Evolutionary conservation across 2,888 invertebrate genomes (phyloP).

Genomic region (Elegia similella): DNA sequence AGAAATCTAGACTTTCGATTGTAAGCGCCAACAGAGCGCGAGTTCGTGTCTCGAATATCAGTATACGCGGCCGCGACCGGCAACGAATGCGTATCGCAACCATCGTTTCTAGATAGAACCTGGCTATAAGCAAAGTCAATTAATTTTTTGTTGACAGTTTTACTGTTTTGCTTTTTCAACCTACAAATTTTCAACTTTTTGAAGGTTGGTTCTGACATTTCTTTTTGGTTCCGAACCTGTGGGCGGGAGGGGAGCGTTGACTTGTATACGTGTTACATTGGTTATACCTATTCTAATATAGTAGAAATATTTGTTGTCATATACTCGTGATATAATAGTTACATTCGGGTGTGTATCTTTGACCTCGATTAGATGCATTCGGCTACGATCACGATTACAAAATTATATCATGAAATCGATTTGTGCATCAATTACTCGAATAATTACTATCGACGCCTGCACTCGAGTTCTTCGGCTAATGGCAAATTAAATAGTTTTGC

Average conservation of each 20-base stretch:
- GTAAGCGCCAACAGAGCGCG: constrained; percentile 13
- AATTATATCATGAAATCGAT: constrained; percentile 17
- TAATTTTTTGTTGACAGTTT: no score
- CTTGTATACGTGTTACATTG: no score
- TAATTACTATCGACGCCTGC: constrained; percentile 6
- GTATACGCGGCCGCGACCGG: constrained; percentile 6
- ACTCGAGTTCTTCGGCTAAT: constrained; percentile 19
- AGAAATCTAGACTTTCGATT: constrained; percentile 26
- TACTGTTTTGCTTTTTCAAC: no score
- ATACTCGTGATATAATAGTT: neutral
- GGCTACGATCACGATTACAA: constrained; percentile 21
- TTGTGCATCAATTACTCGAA: constrained; percentile 18
- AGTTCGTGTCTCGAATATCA: constrained; percentile 22
- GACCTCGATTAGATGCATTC: constrained; percentile 24
- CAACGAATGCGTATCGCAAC: neutral
- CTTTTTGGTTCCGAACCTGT: no score
- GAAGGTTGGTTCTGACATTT: no score
- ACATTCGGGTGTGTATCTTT: no score
- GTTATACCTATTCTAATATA: no score
- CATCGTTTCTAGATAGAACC: no score
- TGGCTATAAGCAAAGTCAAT: no score
- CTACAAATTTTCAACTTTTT: no score
- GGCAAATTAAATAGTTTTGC: constrained; percentile 16
- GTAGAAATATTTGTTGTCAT: neutral
- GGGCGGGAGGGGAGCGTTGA: no score